A percentile compares a stretch with the other conserved stretches of the same genome.
Conservation (phyloP, 2,113 vertebrate genomes). For the Todiramphus saurophagus region DNA sequence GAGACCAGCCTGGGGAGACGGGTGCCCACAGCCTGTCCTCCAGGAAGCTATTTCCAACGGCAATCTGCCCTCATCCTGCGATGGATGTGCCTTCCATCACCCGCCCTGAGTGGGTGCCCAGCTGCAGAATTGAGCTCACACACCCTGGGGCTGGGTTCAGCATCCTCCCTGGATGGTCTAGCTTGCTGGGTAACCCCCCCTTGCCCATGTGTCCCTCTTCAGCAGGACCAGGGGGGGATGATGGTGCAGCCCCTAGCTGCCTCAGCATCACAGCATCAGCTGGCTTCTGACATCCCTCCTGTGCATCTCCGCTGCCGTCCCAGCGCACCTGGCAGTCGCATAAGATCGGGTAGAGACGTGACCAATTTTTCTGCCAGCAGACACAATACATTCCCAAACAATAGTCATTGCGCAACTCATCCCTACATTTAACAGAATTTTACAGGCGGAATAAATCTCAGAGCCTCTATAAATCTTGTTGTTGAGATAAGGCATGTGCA, state of each 20-base stretch:
- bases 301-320: fast-evolving
- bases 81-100: fast-evolving
- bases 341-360: neutral
- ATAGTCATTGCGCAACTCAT: conserved; percentile 23
- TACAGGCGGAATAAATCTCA: conserved; percentile 40
- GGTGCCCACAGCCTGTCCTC: neutral
- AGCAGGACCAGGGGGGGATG: neutral
- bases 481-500: conserved; percentile 21
- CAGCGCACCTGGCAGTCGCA: neutral
- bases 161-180: no score
- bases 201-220: neutral
- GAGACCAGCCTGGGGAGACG: neutral
- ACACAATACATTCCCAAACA: conserved; percentile 50
- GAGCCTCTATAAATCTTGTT: neutral
- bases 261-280: neutral
- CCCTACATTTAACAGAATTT: conserved; percentile 14
- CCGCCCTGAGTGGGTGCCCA: fast-evolving
- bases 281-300: neutral
- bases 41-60: neutral
- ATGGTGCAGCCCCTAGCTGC: neutral
- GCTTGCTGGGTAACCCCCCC: fast-evolving
- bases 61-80: neutral
- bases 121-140: neutral
- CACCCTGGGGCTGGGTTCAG: fast-evolving
- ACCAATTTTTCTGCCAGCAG: conserved; percentile 29